Conservation (phyloP, 2,797 vertebrate genomes). For the Enoplosus armatus region DNA sequence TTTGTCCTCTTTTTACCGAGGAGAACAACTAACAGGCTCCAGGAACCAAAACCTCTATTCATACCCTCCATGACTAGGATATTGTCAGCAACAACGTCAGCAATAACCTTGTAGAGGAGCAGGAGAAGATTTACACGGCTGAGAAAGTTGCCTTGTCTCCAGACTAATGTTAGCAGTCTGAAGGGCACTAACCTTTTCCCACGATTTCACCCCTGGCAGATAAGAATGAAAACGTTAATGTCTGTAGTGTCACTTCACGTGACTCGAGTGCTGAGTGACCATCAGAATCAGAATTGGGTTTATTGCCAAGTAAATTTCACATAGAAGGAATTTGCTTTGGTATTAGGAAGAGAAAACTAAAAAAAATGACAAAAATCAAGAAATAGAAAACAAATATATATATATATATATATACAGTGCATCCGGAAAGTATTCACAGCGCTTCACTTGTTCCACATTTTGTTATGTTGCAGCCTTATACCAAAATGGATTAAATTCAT, state of each 20-base stretch:
- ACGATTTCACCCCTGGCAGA: slow-evolving; percentile 52
- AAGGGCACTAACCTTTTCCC: slow-evolving; percentile 69
- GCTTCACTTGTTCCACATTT: no score
- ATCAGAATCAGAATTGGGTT: no score
- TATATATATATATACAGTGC: no score
- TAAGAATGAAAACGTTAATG: slow-evolving; percentile 50
- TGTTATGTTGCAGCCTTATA: no score
- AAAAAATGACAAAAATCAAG: no score
- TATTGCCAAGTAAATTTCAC: no score
- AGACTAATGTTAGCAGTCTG: slow-evolving; percentile 49
- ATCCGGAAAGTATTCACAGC: no score
- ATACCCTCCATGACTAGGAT: slow-evolving; percentile 75
- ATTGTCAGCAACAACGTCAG: slow-evolving; percentile 74
- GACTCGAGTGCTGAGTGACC: slow-evolving; percentile 26
- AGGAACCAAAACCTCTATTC: slow-evolving; percentile 74
- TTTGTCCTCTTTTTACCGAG: slow-evolving; percentile 71
- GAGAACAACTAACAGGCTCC: slow-evolving; percentile 72
- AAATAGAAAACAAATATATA: no score
- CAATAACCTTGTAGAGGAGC: slow-evolving; percentile 62
- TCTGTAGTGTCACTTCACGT: slow-evolving; percentile 38
- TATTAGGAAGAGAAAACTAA: no score
- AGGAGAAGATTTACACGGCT: slow-evolving; percentile 65
- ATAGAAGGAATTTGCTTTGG: no score
- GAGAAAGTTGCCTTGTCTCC: slow-evolving; percentile 66
- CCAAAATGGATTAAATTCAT: no score